Evolutionary conservation across 2,888 invertebrate genomes (phyloP).

Genomic region (Melanchra persicariae): DNA sequence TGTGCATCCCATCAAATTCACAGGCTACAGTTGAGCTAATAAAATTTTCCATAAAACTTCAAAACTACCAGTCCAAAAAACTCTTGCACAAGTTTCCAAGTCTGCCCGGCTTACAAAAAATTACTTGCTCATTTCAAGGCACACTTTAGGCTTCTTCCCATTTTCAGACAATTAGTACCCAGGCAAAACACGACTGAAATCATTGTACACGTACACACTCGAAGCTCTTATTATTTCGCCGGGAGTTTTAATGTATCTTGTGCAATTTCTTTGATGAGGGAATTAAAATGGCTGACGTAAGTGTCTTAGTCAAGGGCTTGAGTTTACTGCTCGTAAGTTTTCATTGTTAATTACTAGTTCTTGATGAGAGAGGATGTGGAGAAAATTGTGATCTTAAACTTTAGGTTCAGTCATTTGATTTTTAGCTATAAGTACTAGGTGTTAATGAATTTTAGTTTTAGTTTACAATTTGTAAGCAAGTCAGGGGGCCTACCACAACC

Average conservation of each 20-base stretch:
- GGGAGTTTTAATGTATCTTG: slow-evolving; percentile 16
- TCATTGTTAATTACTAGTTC: slow-evolving; percentile 29
- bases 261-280: slow-evolving; percentile 39
- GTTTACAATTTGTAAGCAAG: no score
- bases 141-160: slow-evolving; percentile 21
- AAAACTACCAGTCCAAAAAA: background rate
- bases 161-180: slow-evolving; percentile 14
- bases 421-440: no score
- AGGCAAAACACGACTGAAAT: background rate
- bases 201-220: slow-evolving; percentile 25
- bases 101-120: background rate
- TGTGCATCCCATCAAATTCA: background rate
- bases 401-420: no score
- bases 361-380: slow-evolving; percentile 2
- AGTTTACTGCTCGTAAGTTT: slow-evolving; percentile 24
- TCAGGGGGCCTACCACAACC: no score
- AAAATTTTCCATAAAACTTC: background rate
- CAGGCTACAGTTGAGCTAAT: background rate
- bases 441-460: no score
- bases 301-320: background rate
- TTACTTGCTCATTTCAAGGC: slow-evolving; percentile 20
- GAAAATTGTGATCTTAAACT: background rate
- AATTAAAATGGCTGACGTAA: slow-evolving; percentile 9
- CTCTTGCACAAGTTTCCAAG: background rate
- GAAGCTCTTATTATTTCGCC: slow-evolving; percentile 20